Conservation (phyloP, 1,140 invertebrate species). For the Venturia canescens region DNA sequence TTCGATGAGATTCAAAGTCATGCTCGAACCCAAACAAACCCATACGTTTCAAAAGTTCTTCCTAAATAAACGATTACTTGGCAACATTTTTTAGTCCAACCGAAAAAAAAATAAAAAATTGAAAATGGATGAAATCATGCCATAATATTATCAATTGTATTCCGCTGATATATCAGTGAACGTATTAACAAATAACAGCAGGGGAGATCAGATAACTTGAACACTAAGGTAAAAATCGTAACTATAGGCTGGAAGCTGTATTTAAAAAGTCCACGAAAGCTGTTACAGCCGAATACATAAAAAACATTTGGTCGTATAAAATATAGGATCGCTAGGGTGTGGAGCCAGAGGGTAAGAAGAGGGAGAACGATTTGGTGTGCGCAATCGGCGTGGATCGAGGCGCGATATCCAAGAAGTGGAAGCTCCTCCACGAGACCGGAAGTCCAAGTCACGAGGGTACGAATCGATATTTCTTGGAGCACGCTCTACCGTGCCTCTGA, state of each 20-base stretch:
- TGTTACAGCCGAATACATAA: background rate
- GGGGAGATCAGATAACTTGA: background rate
- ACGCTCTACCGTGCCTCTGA: constrained; percentile 47
- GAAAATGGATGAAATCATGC: no score
- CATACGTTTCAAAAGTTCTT: no score
- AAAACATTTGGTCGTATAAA: background rate
- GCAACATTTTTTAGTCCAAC: no score
- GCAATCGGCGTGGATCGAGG: constrained; percentile 37
- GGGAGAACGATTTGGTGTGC: background rate
- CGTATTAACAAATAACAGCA: background rate
- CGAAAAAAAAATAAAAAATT: no score
- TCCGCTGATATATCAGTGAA: background rate
- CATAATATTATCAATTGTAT: no score
- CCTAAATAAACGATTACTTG: no score
- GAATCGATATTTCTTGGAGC: constrained; percentile 64
- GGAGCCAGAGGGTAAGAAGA: background rate
- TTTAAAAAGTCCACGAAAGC: background rate
- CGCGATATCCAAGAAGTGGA: constrained; percentile 20
- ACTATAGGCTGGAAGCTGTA: background rate
- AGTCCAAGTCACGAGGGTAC: constrained; percentile 59
- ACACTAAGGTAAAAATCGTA: no score
- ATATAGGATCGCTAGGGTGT: background rate
- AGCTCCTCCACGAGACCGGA: constrained; percentile 46
- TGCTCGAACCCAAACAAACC: no score
- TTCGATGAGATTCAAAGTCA: no score